A percentile compares a stretch with the other conserved stretches of the same genome.
Evolutionary conservation across 1,140 invertebrate species (phyloP).

Genomic region (Andrena cerasifolii): DNA sequence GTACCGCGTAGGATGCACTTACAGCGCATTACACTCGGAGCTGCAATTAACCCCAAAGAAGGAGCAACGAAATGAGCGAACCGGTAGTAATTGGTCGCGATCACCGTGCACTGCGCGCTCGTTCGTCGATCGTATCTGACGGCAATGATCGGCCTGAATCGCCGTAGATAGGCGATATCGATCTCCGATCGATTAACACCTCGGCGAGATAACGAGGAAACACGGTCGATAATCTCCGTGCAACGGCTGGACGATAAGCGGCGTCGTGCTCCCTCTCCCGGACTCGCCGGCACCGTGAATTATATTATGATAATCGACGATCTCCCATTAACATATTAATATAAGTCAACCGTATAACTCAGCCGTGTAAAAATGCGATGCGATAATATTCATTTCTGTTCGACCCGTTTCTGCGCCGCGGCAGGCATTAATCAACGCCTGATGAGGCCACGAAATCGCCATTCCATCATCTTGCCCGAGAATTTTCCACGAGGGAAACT

Average conservation of each 20-base stretch:
- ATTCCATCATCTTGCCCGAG: not conserved
- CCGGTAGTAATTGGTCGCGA: not conserved
- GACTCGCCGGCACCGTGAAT: slow-evolving; percentile 12
- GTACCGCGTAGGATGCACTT: slow-evolving; percentile 1
- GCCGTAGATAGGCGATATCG: slow-evolving; percentile 36
- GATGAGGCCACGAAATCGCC: slow-evolving; percentile 37
- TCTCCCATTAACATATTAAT: slow-evolving; percentile 52
- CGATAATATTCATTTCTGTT: slow-evolving; percentile 51
- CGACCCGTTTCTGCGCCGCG: slow-evolving; percentile 38
- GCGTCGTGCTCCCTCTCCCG: not conserved
- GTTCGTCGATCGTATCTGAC: slow-evolving; percentile 24
- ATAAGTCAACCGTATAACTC: slow-evolving; percentile 19
- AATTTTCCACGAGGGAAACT: slow-evolving; percentile 18
- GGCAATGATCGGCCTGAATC: slow-evolving; percentile 18
- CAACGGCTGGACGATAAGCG: slow-evolving; percentile 60
- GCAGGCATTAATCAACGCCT: slow-evolving; percentile 39
- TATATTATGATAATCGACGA: slow-evolving; percentile 47
- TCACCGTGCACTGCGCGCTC: not conserved
- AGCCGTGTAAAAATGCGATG: slow-evolving; percentile 44
- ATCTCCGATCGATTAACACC: slow-evolving; percentile 61
- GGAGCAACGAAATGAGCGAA: not conserved
- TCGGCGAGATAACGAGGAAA: slow-evolving; percentile 50
- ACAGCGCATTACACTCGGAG: not conserved
- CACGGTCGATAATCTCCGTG: slow-evolving; percentile 63
- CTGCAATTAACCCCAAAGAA: not conserved